phyloP scores from a whole-genome alignment of 2,797 vertebrate genomes.

The Pangasius sanitwongsei region DNA sequence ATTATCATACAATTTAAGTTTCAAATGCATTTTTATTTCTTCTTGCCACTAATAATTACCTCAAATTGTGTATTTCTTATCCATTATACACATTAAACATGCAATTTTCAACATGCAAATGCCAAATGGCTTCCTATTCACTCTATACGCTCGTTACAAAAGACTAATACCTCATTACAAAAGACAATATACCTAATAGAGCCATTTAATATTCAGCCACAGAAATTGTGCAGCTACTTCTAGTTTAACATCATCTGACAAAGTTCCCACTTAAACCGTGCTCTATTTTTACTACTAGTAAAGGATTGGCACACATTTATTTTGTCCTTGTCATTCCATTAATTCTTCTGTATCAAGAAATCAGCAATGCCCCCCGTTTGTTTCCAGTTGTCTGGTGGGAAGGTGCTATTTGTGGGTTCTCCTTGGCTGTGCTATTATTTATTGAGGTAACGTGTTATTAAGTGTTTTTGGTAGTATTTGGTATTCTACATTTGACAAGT shows the following conservation, averaged over 20 bases:
- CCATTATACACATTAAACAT: not conserved
- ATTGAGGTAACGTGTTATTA: too few relatives aligned
- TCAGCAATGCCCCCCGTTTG: not conserved
- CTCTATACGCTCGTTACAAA: not conserved
- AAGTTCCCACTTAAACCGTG: not conserved
- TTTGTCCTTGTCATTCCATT: not conserved
- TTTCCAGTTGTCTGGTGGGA: too few relatives aligned
- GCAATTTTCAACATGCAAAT: not conserved
- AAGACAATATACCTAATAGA: not conserved
- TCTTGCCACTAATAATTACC: too few relatives aligned
- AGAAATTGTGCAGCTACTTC: not conserved
- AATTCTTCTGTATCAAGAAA: not conserved
- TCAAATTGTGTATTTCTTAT: too few relatives aligned
- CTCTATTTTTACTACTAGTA: not conserved
- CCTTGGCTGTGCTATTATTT: not conserved
- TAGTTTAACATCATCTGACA: not conserved
- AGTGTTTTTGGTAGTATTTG: not conserved
- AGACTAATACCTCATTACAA: too few relatives aligned
- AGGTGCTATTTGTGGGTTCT: not conserved
- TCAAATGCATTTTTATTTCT: not conserved
- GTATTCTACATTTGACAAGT: not conserved
- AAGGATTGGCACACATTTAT: not conserved
- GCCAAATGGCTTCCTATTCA: not conserved
- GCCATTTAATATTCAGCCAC: not conserved
- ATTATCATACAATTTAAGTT: not conserved